Percentiles rank a stretch among this genome's conserved stretches.
Evolutionary conservation across 2,888 invertebrate genomes (phyloP).

Genomic region (Caenorhabditis afra): DNA sequence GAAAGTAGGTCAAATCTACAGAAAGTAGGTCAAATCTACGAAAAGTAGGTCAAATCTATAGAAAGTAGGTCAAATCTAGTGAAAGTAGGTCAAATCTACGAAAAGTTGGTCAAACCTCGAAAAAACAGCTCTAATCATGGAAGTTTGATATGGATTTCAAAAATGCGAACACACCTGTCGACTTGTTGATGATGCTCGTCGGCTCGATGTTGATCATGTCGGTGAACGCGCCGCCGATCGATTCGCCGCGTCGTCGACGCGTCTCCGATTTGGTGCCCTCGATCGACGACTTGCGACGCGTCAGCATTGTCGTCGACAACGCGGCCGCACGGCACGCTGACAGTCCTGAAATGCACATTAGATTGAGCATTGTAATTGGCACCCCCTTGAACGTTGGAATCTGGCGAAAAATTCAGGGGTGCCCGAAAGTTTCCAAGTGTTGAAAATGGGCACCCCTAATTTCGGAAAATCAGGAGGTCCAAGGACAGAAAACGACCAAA

Average conservation of each 20-base stretch:
- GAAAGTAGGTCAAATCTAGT: no score
- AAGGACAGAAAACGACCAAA: no score
- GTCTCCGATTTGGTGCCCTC: constrained; percentile 52
- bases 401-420: neutral
- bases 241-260: constrained; percentile 61
- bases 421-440: no score
- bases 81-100: no score
- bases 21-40: no score
- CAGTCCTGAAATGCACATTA: constrained; percentile 35
- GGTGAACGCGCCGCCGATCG: constrained; percentile 67
- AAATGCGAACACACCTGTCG: constrained; percentile 48
- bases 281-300: constrained; percentile 74
- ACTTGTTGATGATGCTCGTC: constrained; percentile 67
- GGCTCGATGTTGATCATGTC: constrained; percentile 72
- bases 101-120: no score
- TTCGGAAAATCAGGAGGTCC: no score
- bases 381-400: no score
- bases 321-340: constrained; percentile 78
- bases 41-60: no score
- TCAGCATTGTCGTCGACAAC: constrained; percentile 79
- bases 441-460: no score
- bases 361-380: constrained; percentile 10
- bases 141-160: no score
- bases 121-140: neutral
- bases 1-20: no score